These are phyloP conservation scores for Babylonia areolata DNA, from an alignment of 1,140 invertebrate genomes.

Conservation along the genomic window DNA sequence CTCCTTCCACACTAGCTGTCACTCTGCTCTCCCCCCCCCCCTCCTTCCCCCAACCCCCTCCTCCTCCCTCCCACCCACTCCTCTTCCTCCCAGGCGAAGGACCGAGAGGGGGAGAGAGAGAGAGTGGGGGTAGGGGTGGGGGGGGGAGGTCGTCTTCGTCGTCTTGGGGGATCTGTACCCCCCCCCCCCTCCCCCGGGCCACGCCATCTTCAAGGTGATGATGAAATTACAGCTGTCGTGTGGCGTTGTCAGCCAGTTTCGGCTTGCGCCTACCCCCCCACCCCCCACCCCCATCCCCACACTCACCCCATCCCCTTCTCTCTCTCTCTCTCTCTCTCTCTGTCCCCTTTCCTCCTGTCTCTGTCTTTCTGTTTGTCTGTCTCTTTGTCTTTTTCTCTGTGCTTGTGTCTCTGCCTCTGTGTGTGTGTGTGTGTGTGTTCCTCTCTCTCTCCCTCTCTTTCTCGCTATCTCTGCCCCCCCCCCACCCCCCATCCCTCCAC, in stretches of 20 bases:
- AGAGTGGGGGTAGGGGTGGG: not conserved
- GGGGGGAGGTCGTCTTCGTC: not conserved
- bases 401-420: too few relatives aligned
- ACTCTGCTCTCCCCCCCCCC: not conserved
- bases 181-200: not conserved
- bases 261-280: not conserved
- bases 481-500: too few relatives aligned
- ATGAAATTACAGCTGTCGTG: slow-evolving; percentile 17
- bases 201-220: not conserved
- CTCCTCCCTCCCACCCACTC: not conserved
- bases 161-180: not conserved
- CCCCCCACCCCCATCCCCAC: too few relatives aligned
- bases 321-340: too few relatives aligned
- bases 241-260: not conserved
- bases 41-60: not conserved
- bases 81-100: not conserved
- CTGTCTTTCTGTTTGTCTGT: too few relatives aligned
- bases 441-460: too few relatives aligned
- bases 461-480: too few relatives aligned
- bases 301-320: too few relatives aligned
- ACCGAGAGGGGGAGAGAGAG: too few relatives aligned
- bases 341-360: too few relatives aligned
- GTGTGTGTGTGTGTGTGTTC: too few relatives aligned
- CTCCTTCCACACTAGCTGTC: not conserved
- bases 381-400: too few relatives aligned